Evolutionary conservation across 2,113 vertebrate genomes (phyloP).

Genomic region (Orientallactaga bullata): DNA sequence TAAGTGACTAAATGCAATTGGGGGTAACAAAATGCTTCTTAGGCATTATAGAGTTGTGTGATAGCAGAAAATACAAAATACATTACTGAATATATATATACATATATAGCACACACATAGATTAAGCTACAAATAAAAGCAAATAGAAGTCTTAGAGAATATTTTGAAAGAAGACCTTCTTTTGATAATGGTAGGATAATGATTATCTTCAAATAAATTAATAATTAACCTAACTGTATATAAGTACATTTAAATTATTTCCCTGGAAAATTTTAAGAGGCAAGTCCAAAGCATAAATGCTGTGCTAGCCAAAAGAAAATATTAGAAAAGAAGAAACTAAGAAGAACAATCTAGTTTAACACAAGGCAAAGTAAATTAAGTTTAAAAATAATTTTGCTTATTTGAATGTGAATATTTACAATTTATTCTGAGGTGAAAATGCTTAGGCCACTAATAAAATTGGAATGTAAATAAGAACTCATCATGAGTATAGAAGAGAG

Average conservation of each 20-base stretch:
- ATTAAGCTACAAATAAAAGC: not conserved
- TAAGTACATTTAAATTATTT: conserved; percentile 46
- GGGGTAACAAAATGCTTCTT: not conserved
- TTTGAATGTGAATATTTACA: conserved; percentile 18
- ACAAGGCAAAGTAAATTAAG: conserved; percentile 44
- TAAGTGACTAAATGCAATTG: not conserved
- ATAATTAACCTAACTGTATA: conserved; percentile 47
- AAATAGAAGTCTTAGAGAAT: not conserved
- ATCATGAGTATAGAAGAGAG: conserved; percentile 53
- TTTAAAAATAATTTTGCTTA: conserved; percentile 26
- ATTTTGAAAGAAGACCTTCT: not conserved
- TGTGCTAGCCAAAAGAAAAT: conserved; percentile 49
- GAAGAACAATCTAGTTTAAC: conserved; percentile 23
- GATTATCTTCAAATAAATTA: not conserved
- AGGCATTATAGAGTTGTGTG: not conserved
- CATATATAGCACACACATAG: not conserved
- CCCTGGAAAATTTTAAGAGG: conserved; percentile 43
- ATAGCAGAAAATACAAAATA: not conserved
- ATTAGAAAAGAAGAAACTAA: conserved; percentile 18
- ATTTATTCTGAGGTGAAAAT: conserved; percentile 49
- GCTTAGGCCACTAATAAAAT: not conserved
- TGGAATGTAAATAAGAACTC: not conserved
- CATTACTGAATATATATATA: not conserved
- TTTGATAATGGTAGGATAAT: not conserved
- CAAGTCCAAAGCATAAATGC: conserved; percentile 29